Conservation (phyloP, 2,797 vertebrate species). For the Gastrophryne carolinensis region DNA sequence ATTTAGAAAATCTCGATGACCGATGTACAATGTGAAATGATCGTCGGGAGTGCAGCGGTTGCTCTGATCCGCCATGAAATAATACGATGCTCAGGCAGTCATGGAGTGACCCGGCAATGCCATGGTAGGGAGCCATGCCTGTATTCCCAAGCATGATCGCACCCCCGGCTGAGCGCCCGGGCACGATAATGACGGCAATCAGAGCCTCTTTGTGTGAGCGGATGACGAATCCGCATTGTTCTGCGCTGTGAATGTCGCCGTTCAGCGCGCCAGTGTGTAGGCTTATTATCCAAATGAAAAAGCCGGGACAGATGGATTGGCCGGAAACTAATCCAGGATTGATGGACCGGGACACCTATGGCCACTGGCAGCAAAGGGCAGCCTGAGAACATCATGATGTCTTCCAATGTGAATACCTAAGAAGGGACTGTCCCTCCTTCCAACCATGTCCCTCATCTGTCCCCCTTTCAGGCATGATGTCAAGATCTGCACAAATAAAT, state of each 20-base stretch:
- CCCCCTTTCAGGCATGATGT: too few species aligned
- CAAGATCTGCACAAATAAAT: too few species aligned
- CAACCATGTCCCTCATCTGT: too few species aligned
- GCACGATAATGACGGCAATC: constrained; percentile 21
- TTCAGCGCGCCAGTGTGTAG: too few species aligned
- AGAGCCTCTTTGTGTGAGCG: background rate
- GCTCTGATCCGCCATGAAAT: background rate
- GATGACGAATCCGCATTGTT: background rate
- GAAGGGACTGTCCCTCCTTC: too few species aligned
- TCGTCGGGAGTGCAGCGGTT: background rate
- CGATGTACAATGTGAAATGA: background rate
- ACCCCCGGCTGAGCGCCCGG: background rate
- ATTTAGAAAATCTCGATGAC: background rate
- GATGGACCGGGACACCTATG: too few species aligned
- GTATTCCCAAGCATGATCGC: background rate
- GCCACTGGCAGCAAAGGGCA: too few species aligned
- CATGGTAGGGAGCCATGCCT: background rate
- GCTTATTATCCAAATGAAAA: background rate
- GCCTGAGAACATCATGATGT: too few species aligned
- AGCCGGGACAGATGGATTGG: rapidly evolving
- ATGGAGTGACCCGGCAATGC: too few species aligned
- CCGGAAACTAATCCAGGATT: constrained; percentile 28
- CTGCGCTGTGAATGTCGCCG: background rate
- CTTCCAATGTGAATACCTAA: too few species aligned
- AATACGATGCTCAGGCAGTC: too few species aligned